phyloP scores from a whole-genome alignment of 2,888 invertebrate species.

The Alcis repandata region DNA sequence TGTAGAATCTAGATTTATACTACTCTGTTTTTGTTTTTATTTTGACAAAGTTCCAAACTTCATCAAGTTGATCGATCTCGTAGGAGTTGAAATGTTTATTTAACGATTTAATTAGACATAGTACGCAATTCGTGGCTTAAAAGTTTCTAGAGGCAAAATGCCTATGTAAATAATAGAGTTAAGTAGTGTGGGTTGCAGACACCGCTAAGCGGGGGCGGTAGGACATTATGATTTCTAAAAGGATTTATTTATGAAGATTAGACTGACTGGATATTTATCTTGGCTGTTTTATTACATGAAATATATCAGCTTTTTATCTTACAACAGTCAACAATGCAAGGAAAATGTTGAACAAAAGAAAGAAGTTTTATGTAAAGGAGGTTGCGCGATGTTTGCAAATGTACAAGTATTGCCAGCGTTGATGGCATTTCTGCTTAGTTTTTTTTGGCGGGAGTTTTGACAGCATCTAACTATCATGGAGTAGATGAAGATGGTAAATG shows the following conservation, averaged over 20 bases:
- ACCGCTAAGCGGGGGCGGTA: conserved; percentile 15
- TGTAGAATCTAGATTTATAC: no score
- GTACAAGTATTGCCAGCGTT: no score
- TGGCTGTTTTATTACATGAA: no score
- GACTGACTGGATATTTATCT: background rate
- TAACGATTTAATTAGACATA: conserved; percentile 28
- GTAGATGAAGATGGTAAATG: no score
- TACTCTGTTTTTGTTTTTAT: background rate
- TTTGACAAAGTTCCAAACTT: conserved; percentile 6
- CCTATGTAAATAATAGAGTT: conserved; percentile 10
- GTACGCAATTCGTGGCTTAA: conserved; percentile 30
- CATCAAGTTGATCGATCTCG: conserved; percentile 19
- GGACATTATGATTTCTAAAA: background rate
- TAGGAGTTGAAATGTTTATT: conserved; percentile 31
- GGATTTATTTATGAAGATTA: background rate
- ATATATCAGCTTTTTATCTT: no score
- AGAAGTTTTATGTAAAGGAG: no score
- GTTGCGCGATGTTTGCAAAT: no score
- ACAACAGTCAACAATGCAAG: no score
- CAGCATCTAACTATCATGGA: no score
- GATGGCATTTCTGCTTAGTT: no score
- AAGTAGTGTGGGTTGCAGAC: conserved; percentile 32
- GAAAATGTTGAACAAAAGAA: no score
- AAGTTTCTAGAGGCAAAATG: conserved; percentile 3
- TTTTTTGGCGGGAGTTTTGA: no score